Base-by-base conservation (phyloP, 2,888 invertebrate genomes). In the Neoitamus cyanurus region DNA sequence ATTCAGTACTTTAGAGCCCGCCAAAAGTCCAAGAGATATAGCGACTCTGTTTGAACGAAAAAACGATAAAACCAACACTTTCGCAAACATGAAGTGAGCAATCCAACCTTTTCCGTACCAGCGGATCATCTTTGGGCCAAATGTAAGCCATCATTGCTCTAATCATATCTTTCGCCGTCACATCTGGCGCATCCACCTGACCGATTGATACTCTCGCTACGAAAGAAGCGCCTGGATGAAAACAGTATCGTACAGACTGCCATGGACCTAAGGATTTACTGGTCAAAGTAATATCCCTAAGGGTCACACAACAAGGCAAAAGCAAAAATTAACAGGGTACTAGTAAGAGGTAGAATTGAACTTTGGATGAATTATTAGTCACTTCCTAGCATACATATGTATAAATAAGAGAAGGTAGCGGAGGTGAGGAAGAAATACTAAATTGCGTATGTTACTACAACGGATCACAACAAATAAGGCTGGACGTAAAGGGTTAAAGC, bases 71-170 rank as follows among this genome's bases (percentile, higher is more conserved):
- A 25, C 1, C 58, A 58, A 15, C 20, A 15, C 7, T 20, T 58
- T 58, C n/a, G 9, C 0, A 25, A 58, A 58, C 7, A 15, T 20
- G 4, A 34, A 7, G 6, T 58, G 13, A 6, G 7, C 5, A 73
- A 34, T n/a, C 36, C n/a, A 20, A 90, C 90, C 89, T 89, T 86
- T 89, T 90, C 37, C 90, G 87, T 37, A 91, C 90, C 11, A 89
- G 86, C 1, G 89, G 88, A 89, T 90, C 90, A 87, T 96, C 96
- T 93, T 97, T 96, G 31, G 99, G 99, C 99, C 99, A 99, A 84
- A 99, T 96, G 92, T 98, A 98, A 80, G 94, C 94, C 90, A 97
- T 90, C 97, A 99, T 98, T 80, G 96, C 95, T 87, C 93, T 93
- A 34, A 98, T 89, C 96, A 99, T 98, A 89, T 97, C 95, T 88